phyloP scores from a whole-genome alignment of 2,888 invertebrate genomes.

The Trachelus iudaicus region DNA sequence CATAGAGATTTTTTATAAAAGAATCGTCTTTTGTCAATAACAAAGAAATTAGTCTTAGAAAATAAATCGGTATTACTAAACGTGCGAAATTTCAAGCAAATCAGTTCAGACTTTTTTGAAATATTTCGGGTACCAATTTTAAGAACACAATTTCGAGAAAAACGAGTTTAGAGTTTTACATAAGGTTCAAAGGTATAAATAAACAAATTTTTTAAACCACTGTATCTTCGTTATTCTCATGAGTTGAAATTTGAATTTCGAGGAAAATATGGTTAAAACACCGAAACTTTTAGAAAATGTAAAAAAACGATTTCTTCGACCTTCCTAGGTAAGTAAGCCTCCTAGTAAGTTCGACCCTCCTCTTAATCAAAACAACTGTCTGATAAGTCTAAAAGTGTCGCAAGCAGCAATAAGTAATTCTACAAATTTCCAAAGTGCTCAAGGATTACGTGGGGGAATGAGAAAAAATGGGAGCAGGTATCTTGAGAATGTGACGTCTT shows the following conservation, averaged over 20 bases:
- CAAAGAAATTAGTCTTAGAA: too few species aligned
- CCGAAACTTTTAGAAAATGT: neutral
- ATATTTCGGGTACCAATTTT: too few species aligned
- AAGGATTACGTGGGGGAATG: neutral
- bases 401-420: neutral
- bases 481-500: neutral
- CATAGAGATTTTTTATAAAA: too few species aligned
- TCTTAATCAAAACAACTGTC: neutral
- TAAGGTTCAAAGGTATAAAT: too few species aligned
- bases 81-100: too few species aligned
- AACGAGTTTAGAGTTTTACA: too few species aligned
- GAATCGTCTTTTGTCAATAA: too few species aligned
- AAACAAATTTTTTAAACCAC: neutral
- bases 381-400: neutral
- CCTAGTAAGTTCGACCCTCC: neutral
- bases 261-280: neutral
- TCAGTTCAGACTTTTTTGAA: too few species aligned
- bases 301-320: neutral
- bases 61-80: too few species aligned
- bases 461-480: neutral
- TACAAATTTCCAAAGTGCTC: neutral
- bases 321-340: too few species aligned
- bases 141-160: too few species aligned
- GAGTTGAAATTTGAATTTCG: neutral
- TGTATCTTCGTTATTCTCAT: neutral